Evolutionary conservation across 2,888 invertebrate genomes (phyloP).

Genomic region (Drosophila crucigera): DNA sequence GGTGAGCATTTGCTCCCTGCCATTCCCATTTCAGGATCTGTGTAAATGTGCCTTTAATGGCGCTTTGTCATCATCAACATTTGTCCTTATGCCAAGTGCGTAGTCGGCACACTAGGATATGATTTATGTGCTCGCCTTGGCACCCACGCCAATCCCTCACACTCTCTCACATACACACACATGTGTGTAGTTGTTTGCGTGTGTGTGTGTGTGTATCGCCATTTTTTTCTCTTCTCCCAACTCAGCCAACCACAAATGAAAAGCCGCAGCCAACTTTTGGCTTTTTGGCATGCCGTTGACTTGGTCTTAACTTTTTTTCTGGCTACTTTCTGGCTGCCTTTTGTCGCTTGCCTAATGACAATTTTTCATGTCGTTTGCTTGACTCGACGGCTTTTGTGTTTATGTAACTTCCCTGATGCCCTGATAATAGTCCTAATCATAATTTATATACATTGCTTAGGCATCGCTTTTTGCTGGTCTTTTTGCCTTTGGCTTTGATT

Average conservation of each 20-base stretch:
- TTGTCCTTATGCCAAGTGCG: constrained; percentile 77
- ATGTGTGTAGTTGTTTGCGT: constrained; percentile 22
- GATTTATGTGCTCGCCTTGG: constrained; percentile 66
- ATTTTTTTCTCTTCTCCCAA: constrained; percentile 15
- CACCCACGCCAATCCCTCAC: constrained; percentile 49
- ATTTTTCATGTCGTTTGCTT: constrained; percentile 69
- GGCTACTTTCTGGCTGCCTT: constrained; percentile 37
- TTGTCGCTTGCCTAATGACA: constrained; percentile 67
- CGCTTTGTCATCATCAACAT: constrained; percentile 83
- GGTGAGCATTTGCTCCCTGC: not conserved
- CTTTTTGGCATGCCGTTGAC: constrained; percentile 27
- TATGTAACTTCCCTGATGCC: constrained; percentile 49
- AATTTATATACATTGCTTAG: constrained; percentile 69
- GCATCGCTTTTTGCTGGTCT: constrained; percentile 38
- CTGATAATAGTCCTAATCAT: constrained; percentile 76
- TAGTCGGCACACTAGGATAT: constrained; percentile 63
- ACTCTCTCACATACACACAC: constrained; percentile 15
- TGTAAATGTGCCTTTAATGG: constrained; percentile 82
- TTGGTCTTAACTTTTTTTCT: constrained; percentile 33
- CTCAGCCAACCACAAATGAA: constrained; percentile 46
- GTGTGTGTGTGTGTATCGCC: constrained; percentile 26
- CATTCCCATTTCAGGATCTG: constrained; percentile 36
- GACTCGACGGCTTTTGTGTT: constrained; percentile 30
- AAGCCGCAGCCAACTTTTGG: constrained; percentile 65
- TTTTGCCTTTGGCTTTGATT: constrained; percentile 49